Conservation (phyloP, 2,797 vertebrate genomes). For the Botia almorhae region DNA sequence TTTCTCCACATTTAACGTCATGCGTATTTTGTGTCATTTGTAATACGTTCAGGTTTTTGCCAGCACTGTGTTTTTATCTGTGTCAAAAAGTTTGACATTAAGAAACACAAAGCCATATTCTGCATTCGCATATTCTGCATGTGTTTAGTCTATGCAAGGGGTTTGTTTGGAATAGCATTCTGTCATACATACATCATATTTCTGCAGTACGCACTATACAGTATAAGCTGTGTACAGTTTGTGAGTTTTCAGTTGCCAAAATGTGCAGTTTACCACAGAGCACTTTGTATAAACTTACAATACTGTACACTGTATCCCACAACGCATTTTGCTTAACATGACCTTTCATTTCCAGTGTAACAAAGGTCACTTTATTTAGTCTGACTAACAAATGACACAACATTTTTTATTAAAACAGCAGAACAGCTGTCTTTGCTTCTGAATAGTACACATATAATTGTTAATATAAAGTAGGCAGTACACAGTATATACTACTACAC, state of each 20-base stretch:
- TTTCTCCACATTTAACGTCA: background rate
- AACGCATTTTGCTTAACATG: background rate
- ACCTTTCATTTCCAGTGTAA: background rate
- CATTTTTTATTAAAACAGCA: background rate
- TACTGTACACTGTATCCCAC: too few relatives aligned
- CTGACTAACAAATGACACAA: background rate
- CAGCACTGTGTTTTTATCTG: background rate
- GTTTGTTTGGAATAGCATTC: background rate
- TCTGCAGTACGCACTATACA: background rate
- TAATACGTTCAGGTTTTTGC: slow-evolving; percentile 2
- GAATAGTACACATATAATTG: background rate
- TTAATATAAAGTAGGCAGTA: background rate
- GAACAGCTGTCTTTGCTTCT: background rate
- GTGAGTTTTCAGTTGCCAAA: background rate
- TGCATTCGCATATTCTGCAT: too few relatives aligned
- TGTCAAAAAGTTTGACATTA: background rate
- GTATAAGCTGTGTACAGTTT: background rate
- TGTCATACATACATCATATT: background rate
- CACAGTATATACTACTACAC: background rate
- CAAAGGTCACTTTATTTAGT: background rate
- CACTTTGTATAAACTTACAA: background rate
- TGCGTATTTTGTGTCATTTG: background rate
- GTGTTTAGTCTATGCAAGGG: background rate
- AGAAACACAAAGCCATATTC: background rate
- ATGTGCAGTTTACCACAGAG: background rate